These are phyloP conservation scores for Copidosoma aretas DNA, from an alignment of 2,888 invertebrate species.

Conservation along the genomic window DNA sequence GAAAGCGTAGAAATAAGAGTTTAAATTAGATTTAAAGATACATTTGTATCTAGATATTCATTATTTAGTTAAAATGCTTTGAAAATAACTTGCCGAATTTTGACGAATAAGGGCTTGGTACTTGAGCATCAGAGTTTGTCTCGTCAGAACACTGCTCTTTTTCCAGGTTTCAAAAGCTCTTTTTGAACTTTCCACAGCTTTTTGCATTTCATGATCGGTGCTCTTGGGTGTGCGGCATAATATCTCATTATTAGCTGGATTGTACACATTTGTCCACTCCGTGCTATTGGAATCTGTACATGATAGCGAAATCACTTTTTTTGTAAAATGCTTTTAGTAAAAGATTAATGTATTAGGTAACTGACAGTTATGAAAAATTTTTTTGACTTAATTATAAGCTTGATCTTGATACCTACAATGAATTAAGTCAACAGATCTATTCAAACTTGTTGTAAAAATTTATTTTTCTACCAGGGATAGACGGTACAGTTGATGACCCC, in stretches of 20 bases:
- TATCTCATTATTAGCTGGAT: conserved; percentile 92
- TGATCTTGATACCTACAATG: too few species aligned
- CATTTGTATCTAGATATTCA: background rate
- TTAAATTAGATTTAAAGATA: background rate
- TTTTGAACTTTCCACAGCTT: conserved; percentile 86
- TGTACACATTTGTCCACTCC: conserved; percentile 94
- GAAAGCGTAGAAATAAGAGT: background rate
- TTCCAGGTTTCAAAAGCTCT: conserved; percentile 83
- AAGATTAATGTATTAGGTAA: too few species aligned
- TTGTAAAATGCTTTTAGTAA: too few species aligned
- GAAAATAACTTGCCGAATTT: conserved; percentile 48
- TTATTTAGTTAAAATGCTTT: too few species aligned
- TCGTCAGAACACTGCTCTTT: conserved; percentile 85
- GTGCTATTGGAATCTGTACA: conserved; percentile 83
- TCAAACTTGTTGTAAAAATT: too few species aligned
- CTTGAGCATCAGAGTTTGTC: conserved; percentile 93
- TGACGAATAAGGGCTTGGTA: conserved; percentile 63
- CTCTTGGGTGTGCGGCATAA: conserved; percentile 85
- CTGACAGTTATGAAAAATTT: too few species aligned
- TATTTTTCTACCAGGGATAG: too few species aligned
- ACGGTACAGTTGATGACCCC: too few species aligned
- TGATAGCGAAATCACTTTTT: too few species aligned
- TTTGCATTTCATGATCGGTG: conserved; percentile 86
- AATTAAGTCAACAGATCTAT: too few species aligned
- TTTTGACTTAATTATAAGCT: too few species aligned